Evolutionary conservation across 2,888 invertebrate genomes (phyloP), one percentile per base, ranked within the genome.

Genomic region (Desoria tigrina): DNA sequence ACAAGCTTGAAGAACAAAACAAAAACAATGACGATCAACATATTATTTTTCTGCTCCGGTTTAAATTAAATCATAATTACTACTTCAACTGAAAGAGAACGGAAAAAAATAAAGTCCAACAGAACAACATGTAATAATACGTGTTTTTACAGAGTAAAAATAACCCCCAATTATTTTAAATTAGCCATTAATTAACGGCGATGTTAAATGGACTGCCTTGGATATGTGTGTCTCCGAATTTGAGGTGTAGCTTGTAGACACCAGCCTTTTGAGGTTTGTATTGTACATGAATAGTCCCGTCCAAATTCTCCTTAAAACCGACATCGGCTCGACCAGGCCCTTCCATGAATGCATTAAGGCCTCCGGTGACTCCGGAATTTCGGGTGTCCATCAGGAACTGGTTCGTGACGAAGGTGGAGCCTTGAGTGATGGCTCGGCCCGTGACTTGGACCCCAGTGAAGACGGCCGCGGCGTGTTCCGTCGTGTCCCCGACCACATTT

Each of bases 331-430:
- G 59, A 23, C 75, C 75, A 27, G 75, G 75, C 14, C 75, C 74
- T 61, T 75, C 75, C 75, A 75, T 74, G 42, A 70, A 76, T 16
- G 73, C 75, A 71, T 74, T 76, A 24, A 76, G 37, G 2, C 75
- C 75, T 21, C 75, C 75, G 16, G 71, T 60, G 1, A 76, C 74
- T 21, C 69, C 72, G 4, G 74, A 71, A 27, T 71, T 68, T 23
- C 75, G 37, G 18, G 75, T 73, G 58, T 76, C 75, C 54, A 76
- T 55, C 9, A 76, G 60, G 65, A 76, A 76, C 56, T 76, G 75
- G 28, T 55, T 55, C 16, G 72, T 72, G 21, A 72, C 63, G 27
- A 69, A 54, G 18, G 75, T 72, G 27, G 70, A 58, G 51, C 75
- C 75, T 50, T 71, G 69, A 9, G 71, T 65, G 9, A 73, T 32